phyloP scores from a whole-genome alignment of 2,888 invertebrate species.

The Charanyca ferruginea region DNA sequence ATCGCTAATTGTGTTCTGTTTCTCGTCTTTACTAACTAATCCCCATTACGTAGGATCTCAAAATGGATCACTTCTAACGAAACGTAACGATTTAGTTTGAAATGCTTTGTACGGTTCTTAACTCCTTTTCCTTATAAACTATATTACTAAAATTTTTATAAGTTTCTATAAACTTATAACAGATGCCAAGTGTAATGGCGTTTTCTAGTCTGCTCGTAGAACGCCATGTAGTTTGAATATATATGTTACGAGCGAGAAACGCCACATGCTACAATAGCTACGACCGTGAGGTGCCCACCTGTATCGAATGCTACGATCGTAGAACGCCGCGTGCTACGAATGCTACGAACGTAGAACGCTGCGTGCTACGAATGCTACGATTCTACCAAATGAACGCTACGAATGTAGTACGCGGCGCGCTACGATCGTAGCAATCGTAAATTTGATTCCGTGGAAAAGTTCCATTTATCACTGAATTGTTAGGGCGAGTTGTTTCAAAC shows the following conservation, averaged over 20 bases:
- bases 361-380: background rate
- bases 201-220: background rate
- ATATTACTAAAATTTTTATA: background rate
- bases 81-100: constrained; percentile 7
- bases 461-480: too few species aligned
- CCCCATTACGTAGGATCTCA: constrained; percentile 6
- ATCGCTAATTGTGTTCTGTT: constrained; percentile 32
- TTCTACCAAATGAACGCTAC: background rate
- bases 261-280: background rate
- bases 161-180: too few species aligned
- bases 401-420: background rate
- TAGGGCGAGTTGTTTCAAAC: too few species aligned
- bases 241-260: background rate
- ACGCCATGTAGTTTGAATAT: background rate
- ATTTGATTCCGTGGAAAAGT: too few species aligned
- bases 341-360: background rate
- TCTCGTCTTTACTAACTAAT: constrained; percentile 1
- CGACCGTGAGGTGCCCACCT: background rate
- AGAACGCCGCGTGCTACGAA: background rate
- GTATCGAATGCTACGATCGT: background rate
- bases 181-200: background rate
- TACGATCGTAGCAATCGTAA: background rate
- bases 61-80: constrained; percentile 9
- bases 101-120: background rate
- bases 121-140: too few species aligned